A percentile compares a stretch with the other conserved stretches of the same genome.
Conservation (phyloP, 2,797 vertebrate species). For the Pipistrellus kuhlii region DNA sequence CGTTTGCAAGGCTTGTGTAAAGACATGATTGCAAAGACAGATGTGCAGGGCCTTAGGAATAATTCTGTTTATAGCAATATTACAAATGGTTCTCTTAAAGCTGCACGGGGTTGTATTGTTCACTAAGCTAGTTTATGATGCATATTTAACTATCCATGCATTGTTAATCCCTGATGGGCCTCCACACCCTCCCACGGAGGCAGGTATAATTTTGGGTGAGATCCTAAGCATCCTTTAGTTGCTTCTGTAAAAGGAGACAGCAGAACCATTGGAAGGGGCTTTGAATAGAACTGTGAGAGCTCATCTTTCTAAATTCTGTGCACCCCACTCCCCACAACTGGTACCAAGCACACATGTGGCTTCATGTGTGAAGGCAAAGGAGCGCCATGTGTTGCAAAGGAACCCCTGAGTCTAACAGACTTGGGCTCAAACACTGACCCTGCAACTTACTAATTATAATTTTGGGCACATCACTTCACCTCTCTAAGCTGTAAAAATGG, state of each 20-base stretch:
- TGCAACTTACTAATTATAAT: neutral
- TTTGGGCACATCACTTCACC: neutral
- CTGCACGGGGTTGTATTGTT: conserved; percentile 73
- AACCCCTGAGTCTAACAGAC: neutral
- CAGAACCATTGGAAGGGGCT: neutral
- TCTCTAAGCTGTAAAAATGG: neutral
- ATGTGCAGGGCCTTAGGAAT: conserved; percentile 77
- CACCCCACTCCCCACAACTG: neutral
- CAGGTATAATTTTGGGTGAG: conserved; percentile 69
- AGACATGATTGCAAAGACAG: conserved; percentile 77
- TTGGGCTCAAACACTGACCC: neutral
- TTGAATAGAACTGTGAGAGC: neutral
- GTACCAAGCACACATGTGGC: neutral
- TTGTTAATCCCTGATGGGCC: conserved; percentile 76
- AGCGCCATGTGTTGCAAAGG: neutral
- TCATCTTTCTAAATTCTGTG: neutral
- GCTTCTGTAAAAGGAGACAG: conserved; percentile 26
- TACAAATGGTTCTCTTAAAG: conserved; percentile 84
- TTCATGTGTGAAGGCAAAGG: neutral
- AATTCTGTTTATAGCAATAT: conserved; percentile 73
- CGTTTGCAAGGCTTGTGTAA: conserved; percentile 70
- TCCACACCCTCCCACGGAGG: conserved; percentile 48
- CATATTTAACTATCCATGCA: conserved; percentile 67
- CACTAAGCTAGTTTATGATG: conserved; percentile 78
- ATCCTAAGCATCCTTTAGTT: conserved; percentile 70